Base-by-base conservation (phyloP, 1,140 invertebrate species). In the Neotoxoptera formosana region DNA sequence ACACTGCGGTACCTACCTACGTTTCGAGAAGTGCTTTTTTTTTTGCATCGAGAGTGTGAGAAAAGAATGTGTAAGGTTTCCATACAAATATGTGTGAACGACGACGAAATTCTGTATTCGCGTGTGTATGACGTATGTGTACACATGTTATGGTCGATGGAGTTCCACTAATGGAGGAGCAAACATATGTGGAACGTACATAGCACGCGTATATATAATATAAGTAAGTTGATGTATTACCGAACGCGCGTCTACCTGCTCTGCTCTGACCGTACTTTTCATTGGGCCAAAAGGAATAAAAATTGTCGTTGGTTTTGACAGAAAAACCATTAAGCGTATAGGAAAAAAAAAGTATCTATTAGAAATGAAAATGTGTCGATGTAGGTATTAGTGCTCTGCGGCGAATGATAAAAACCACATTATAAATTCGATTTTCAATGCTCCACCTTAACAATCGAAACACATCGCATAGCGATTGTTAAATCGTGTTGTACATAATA, bases 141-240 rank as follows among this genome's bases (percentile, higher is more conserved):
- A 76, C 90, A 45, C 47, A 23, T 91, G 90, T 76, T 25, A 76
- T 76, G 67, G 90, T 81, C 90, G 90, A 91, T 91, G 25, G 60
- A 91, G 56, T 91, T 91, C 88, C 47, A 45, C 41, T 91, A 91
- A 91, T 91, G 90, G 90, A 76, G 67, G 56, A 76, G 30, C 60
- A 91, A 56, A 89, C 60, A 91, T 21, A n/a, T 76, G 67, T 81
- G 60, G 9, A 20, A 30, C 0, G 45, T 36, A 60, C 53, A 41
- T 41, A 4, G 41, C 34, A 47, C 41, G 30, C 53, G 21, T 36
- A 90, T 21, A 8, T 56, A 60, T 34, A 30, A 60, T 34, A 30
- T 76, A 76, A 30, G 60, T 45, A 76, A 76, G 67, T 67, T 91
- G 90, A 91, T 91, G 56, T 91, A 91, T 91, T 91, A 34, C 67